Conservation (phyloP, 2,113 vertebrate genomes). For the Rattus rattus region DNA sequence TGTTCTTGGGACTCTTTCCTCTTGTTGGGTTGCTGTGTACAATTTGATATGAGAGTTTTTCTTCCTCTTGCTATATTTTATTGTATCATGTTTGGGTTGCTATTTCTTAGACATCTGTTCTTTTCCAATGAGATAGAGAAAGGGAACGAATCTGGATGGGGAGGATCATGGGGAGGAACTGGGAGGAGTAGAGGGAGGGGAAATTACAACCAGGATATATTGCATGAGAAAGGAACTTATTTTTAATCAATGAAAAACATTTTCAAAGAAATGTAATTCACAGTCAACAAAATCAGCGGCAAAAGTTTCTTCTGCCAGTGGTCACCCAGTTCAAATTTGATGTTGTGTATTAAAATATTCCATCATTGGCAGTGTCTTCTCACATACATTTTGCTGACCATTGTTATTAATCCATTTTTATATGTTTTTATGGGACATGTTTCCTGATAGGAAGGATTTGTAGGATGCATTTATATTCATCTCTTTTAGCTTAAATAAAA, state of each 20-base stretch:
- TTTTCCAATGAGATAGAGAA: neutral
- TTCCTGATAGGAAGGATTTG: neutral
- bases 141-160: neutral
- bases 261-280: neutral
- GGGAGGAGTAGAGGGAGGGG: neutral
- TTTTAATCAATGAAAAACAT: neutral
- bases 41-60: neutral
- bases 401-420: neutral
- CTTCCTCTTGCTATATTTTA: neutral
- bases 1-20: neutral
- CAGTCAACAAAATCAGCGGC: neutral
- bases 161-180: neutral
- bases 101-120: neutral
- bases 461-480: neutral
- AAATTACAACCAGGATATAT: neutral
- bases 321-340: neutral
- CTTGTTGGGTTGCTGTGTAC: neutral
- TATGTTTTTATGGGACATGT: neutral
- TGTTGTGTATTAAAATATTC: neutral
- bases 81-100: neutral
- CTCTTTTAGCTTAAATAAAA: neutral
- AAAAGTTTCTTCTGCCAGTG: neutral
- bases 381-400: neutral
- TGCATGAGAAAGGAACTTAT: neutral
- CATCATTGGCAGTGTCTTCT: neutral